These are phyloP conservation scores for Amiota minor DNA, from an alignment of 2,888 invertebrate genomes.

Conservation along the genomic window DNA sequence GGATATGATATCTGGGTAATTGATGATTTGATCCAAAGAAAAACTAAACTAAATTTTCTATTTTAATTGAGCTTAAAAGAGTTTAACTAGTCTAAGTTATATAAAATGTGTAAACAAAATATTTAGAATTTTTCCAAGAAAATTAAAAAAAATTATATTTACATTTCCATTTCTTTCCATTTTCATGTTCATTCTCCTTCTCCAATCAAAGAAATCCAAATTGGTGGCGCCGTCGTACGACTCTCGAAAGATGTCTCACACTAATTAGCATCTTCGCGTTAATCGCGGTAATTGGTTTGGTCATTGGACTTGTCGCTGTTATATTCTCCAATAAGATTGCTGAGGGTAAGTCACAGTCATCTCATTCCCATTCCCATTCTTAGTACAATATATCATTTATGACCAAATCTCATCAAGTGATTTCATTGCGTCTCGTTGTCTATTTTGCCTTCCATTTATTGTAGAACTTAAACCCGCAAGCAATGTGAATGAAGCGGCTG, in stretches of 20 bases:
- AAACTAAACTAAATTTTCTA: neutral
- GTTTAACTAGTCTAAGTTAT: neutral
- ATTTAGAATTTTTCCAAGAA: neutral
- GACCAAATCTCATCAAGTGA: neutral
- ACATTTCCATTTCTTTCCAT: neutral
- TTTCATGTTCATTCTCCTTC: slow-evolving; percentile 35
- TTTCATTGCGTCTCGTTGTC: neutral
- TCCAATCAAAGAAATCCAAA: slow-evolving; percentile 80
- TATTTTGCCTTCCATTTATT: neutral
- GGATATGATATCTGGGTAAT: too few relatives aligned
- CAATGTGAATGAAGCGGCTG: slow-evolving; percentile 53
- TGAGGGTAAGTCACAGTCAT: slow-evolving; percentile 56
- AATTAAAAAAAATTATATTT: neutral
- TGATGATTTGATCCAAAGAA: too few relatives aligned
- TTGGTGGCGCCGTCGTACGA: slow-evolving; percentile 86
- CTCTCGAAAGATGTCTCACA: slow-evolving; percentile 81
- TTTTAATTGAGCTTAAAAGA: neutral
- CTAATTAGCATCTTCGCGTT: slow-evolving; percentile 77
- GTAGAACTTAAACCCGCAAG: slow-evolving; percentile 43
- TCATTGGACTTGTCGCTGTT: slow-evolving; percentile 78
- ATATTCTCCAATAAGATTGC: slow-evolving; percentile 67
- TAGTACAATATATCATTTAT: neutral
- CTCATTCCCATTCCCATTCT: too few relatives aligned
- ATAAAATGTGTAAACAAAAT: neutral
- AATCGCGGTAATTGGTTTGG: slow-evolving; percentile 78